Evolutionary conservation across 2,113 vertebrate genomes (phyloP), one percentile per base, ranked within the genome.

Genomic region (Melozone crissalis): DNA sequence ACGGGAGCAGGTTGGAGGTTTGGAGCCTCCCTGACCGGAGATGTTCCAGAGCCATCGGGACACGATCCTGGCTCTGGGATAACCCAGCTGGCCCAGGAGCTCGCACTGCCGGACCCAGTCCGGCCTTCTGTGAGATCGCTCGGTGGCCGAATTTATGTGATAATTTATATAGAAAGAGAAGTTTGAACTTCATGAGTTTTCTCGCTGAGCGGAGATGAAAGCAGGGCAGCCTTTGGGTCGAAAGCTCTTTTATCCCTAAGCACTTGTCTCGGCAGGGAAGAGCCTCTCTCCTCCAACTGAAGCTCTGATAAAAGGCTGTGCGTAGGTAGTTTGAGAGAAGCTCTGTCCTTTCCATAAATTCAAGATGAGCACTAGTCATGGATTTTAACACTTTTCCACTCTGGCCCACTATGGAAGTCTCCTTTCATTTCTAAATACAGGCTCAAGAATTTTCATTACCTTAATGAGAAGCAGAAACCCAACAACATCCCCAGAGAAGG

Each of bases 401-500:
- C 39, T 33, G 52, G 61, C 17, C 31, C 27, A 11, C 22, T 10
- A 10, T 46, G 22, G 65, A 90, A 71, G 9, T 47, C 30, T 65
- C n/a, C 55, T 83, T 76, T 78, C 13, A 15, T 68, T 68, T 87
- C 39, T 84, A 82, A 86, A 57, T 14, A 27, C 6, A 13, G 31
- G 47, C 47, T 78, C 26, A 72, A 68, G 61, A 49, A 22, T 68
- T 91, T 61, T 68, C 57, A 49, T 92, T 90, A 58, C 13, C 2
- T 58, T 72, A 92, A 57, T 8, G 31, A 74, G 55, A 51, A 30
- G 37, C 24, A 75, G 47, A 78, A 76, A 78, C 17, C 19, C 20
- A 77, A 8, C 5, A 3, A 43, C 0, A 0, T 28, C 52, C n/a
- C 62, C 24, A n/a, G 82, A 69, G 63, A 37, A 15, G 0, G 2